Evolutionary conservation across 2,888 invertebrate species (phyloP), one percentile per base, ranked within the genome.

Genomic region (Andrena chrysosceles): DNA sequence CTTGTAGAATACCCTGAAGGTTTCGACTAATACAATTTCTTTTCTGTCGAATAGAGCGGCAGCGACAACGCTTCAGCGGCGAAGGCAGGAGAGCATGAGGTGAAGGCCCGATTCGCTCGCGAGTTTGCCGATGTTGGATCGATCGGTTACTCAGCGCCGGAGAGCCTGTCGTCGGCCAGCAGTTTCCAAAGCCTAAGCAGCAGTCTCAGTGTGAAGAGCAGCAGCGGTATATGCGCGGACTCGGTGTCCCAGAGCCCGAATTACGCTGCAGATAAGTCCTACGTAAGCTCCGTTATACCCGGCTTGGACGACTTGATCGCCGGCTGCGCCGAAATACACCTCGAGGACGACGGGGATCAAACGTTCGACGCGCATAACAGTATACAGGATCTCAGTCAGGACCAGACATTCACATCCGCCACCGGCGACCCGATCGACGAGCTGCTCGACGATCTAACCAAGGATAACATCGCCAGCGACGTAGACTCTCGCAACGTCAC

Each of bases 151-250:
- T 70, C 85, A 8, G 66, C 79, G 0, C 87, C 88, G 7, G 90
- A 87, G 26, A 91, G 90, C 75, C 72, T 93, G 13, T 93, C 93
- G 0, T 92, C 93, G 62, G 91, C 91, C 13, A 92, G 93, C 82
- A 93, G 93, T 67, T 91, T 92, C 76, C 93, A 91, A 54, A 93
- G 93, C 74, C 82, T 93, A 54, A 87, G 86, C 29, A 91, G 91
- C 60, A 92, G 88, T 2, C 78, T 90, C 10, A 92, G 91, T 74
- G 90, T 88, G 16, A 93, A 92, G 69, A 91, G 90, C 72, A 91
- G 90, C 83, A 91, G 89, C 59, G 91, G 91, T 16, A 89, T 90
- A 63, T 90, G 80, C 31, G 63, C 76, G 1, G 90, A 91, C 52
- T 87, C 86, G 5, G 48, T 59, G 2, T 67, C 84, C 5, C 84